Evolutionary conservation across 2,888 invertebrate species (phyloP), one percentile per base, ranked within the genome.

Genomic region (Crossocerus cetratus): DNA sequence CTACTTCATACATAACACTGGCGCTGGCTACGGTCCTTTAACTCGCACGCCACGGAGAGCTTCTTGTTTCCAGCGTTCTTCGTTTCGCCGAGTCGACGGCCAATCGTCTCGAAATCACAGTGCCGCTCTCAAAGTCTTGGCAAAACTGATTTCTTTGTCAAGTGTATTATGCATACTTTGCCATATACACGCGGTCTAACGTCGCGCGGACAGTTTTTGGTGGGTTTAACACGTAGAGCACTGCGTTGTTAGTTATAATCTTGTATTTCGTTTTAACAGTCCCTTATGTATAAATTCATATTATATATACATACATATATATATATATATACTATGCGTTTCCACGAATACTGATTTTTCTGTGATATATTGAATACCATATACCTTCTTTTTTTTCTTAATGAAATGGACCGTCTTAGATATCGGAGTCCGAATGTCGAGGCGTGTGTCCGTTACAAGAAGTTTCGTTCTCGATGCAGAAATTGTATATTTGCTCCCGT

Each of bases 51-150:
- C 44, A 64, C 68, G 60, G 8, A 22, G 20, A 44, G 20, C 60
- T 59, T 56, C 54, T 58, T 53, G 56, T 66, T 59, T 44, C 66
- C 64, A 61, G 62, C 32, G 32, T 74, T 59, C 66, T 32, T 77
- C 77, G 77, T 70, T 74, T 71, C 71, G 75, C 67, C 76, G 75
- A 70, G 75, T 75, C 76, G 76, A 71, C 60, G 70, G 45, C 53
- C 75, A 70, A 22, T 70, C 75, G 69, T 75, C 62, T 32, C 8
- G 32, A 32, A 32, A 32, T 32, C 32, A 11, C 32, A 32, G 32
- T 32, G 32, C 11, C 32, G 32, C 32, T 11, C 8, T 4, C 32
- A 32, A 32, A 32, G 5, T 32, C 8, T 32, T 32, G 32, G 32
- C 8, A 32, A 32, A 5, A 32, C 2, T 11, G 5, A 32, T 11